Base-by-base conservation (phyloP, 2,113 vertebrate species). In the Pelusios castaneus region DNA sequence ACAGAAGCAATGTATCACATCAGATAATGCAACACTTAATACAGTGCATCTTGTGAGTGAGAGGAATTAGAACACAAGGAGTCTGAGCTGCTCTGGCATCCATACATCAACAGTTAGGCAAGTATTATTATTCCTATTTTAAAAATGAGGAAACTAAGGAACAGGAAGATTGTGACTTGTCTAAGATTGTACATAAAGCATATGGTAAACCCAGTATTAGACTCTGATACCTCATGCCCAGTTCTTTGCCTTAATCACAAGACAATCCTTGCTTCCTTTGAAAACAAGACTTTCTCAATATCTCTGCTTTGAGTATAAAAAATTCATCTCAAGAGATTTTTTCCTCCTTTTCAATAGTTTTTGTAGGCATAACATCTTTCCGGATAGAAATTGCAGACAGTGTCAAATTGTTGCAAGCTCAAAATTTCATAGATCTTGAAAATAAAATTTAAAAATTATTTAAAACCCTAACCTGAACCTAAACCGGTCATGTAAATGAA, bases 231-330 rank as follows among this genome's bases (percentile, higher is more conserved):
- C 45, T 63, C 11, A 5, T 43, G 22, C 31, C 4, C 24, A 67
- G 73, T 86, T 82, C 51, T 89, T 90, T 89, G 45, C 79, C 81
- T 92, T 60, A 86, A 88, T 56, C n/a, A 82, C 10, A 78, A 10
- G 60, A 77, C 2, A 0, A 0, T 38, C 82, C 81, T 87, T 58
- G 45, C 4, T 93, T 82, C 21, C 80, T 80, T 78, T 38, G 3
- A 73, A 89, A 84, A 80, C 4, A 80, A 75, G n/a, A 27, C 17
- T n/a, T 63, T 89, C 13, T 82, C 83, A 49, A 43, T 54, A 22
- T 6, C 47, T 94, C 88, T 86, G 2, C 27, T 89, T 93, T 88
- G 52, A 6, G 4, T 90, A 79, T 55, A 63, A 90, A 84, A 52
- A 85, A 82, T 60, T 84, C 80, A 51, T 70, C 17, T 78, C 51